Evolutionary conservation across 2,888 invertebrate species (phyloP), one percentile per base, ranked within the genome.

Genomic region (Nineta flava): DNA sequence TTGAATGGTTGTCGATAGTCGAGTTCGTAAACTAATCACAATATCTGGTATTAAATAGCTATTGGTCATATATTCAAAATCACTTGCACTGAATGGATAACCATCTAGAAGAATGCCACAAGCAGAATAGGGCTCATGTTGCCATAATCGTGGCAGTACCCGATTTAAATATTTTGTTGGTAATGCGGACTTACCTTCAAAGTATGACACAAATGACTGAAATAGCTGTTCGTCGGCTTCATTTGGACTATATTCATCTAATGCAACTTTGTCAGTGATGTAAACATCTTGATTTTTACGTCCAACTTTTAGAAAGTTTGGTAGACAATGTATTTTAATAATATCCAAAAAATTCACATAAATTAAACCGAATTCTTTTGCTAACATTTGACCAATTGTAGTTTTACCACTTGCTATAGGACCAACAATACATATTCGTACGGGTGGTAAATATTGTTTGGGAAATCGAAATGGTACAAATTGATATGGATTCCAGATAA

Each of bases 81-180:
- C 80, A 46, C 64, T 62, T 6, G 69, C 60, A 51, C 73, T 61
- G 60, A 68, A 74, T 9, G 81, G 81, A 64, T 76, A 81, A 48
- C 75, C 77, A 60, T 79, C 77, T 38, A 81, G 59, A 40, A 80
- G 66, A 58, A 79, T 68, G 5, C 80, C 79, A 15, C 62, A 64
- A 4, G 60, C 57, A 16, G 60, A 62, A 57, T 67, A 72, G 0
- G 77, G 75, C 47, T 69, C 61, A 47, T 70, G 59, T 57, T 71
- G 72, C 78, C 77, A 79, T 26, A 74, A 62, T 31, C 62, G 66
- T 21, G 61, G 62, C 31, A 76, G 56, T 34, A 74, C 55, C 55
- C 67, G 67, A 50, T 68, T 65, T 56, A 74, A 59, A 13, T 75
- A 61, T 17, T 60, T 54, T 1, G 70, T 58, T 9, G 72, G 61